Conservation (phyloP, 2,888 invertebrate genomes). For the Cyclophora albipunctata region DNA sequence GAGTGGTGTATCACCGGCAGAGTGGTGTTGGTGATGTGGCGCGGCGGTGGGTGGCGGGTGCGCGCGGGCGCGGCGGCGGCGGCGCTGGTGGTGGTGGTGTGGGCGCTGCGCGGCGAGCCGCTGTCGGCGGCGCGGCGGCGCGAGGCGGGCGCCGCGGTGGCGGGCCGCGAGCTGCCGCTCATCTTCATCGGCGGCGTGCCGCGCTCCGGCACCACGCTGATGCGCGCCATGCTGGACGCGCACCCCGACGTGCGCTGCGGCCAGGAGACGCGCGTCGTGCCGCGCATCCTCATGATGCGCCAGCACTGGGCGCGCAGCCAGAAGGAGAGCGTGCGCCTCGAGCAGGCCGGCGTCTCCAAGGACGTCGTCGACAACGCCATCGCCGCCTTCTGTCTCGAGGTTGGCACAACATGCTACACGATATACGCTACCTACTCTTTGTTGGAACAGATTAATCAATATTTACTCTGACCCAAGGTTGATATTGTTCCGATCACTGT, state of each 20-base stretch:
- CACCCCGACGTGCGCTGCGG: slow-evolving; percentile 98
- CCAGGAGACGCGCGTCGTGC: slow-evolving; percentile 97
- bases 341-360: slow-evolving; percentile 95
- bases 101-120: slow-evolving; percentile 29
- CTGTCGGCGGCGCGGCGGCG: slow-evolving; percentile 24
- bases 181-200: slow-evolving; percentile 99
- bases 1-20: background rate
- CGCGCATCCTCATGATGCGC: slow-evolving; percentile 94
- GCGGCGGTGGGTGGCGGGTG: slow-evolving; percentile 14
- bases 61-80: slow-evolving; percentile 27
- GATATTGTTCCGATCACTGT: no score
- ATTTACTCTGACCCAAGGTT: no score
- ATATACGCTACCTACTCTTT: background rate
- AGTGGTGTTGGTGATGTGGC: slow-evolving; percentile 2
- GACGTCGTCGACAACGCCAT: slow-evolving; percentile 96
- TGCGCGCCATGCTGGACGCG: slow-evolving; percentile 98
- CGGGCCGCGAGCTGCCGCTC: slow-evolving; percentile 92
- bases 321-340: slow-evolving; percentile 91
- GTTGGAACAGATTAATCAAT: no score
- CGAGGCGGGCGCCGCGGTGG: slow-evolving; percentile 29
- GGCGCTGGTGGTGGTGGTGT: slow-evolving; percentile 23
- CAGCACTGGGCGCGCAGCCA: slow-evolving; percentile 97
- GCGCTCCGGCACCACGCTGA: slow-evolving; percentile 96
- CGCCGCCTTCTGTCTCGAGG: slow-evolving; percentile 96
- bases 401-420: background rate